phyloP scores from a whole-genome alignment of 2,113 vertebrate genomes.

The Recurvirostra avosetta region DNA sequence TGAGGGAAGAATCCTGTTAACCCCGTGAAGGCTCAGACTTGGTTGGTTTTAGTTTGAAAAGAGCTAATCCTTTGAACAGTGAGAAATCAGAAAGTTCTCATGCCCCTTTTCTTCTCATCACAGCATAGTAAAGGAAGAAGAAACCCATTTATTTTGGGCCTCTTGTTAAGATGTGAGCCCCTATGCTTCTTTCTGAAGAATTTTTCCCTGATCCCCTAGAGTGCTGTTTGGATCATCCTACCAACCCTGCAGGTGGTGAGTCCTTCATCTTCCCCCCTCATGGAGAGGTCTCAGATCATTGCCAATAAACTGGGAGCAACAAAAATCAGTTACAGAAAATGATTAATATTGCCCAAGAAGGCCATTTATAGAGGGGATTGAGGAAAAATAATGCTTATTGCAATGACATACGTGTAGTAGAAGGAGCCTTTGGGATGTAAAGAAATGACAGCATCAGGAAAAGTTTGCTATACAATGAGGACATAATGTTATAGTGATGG shows the following conservation, averaged over 20 bases:
- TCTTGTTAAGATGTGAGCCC: background rate
- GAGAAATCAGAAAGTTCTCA: background rate
- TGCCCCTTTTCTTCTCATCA: background rate
- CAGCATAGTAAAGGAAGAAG: background rate
- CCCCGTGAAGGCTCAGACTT: accelerated
- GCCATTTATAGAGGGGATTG: background rate
- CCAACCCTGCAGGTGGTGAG: background rate
- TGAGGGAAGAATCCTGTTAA: background rate
- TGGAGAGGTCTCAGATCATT: background rate
- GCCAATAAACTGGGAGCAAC: background rate
- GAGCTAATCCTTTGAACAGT: background rate
- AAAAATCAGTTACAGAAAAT: background rate
- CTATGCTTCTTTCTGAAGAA: background rate
- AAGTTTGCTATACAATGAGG: background rate
- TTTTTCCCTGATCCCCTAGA: background rate
- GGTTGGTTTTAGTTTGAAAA: background rate
- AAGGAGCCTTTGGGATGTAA: background rate
- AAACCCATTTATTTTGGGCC: background rate
- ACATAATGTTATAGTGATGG: background rate
- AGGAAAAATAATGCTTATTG: background rate
- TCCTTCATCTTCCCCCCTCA: background rate
- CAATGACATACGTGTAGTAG: background rate
- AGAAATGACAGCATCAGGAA: background rate
- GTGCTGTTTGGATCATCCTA: background rate
- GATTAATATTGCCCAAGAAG: background rate